Base-by-base conservation (phyloP, 2,113 vertebrate genomes). In the Bufo bufo region DNA sequence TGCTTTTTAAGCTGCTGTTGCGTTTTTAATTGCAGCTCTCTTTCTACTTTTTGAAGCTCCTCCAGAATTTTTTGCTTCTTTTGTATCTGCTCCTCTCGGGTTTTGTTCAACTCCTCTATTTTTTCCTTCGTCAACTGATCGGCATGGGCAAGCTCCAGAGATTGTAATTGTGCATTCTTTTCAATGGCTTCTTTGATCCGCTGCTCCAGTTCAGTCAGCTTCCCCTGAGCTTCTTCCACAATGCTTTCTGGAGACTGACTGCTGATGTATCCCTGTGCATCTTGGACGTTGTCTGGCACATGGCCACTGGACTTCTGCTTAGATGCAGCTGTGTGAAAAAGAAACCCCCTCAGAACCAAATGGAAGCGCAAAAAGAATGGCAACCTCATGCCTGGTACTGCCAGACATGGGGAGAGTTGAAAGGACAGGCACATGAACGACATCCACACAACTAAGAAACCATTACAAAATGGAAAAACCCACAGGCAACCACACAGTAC, bases 41-140 rank as follows among this genome's bases (percentile, higher is more conserved):
- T 96, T 91, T 99, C 98, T 90, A 99, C 98, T 94, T 99, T 99
- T 95, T 99, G 98, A 91, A 99, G 95, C 93, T 99, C 98, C 95
- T 99, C 98, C 92, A 99, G 93, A 94, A 99, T 99, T 95, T 99
- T 99, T 97, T 99, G 98, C 90, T 99, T 99, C 95, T 99, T 99
- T 96, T 99, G 98, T 90, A 99, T 98, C 96, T 99, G 98, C 91
- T 99, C 98, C 93, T 99, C 98, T 87, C 98, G 93, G 65, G 97
- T 99, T 95, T 99, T 99, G 93, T 99, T 99, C 92, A 99, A 94
- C 95, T 99, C 98, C 94, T 99, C 98, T 45, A 99, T 99, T 95
- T 99, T 99, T 96, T 99, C 98, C 97, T 99, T 99, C 95, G 98
- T 99, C 94, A 99, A 97, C 91, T 98, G 97, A 94, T 99, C 98